phyloP scores from a whole-genome alignment of 2,797 vertebrate species.

The Leptatherina wallacei region DNA sequence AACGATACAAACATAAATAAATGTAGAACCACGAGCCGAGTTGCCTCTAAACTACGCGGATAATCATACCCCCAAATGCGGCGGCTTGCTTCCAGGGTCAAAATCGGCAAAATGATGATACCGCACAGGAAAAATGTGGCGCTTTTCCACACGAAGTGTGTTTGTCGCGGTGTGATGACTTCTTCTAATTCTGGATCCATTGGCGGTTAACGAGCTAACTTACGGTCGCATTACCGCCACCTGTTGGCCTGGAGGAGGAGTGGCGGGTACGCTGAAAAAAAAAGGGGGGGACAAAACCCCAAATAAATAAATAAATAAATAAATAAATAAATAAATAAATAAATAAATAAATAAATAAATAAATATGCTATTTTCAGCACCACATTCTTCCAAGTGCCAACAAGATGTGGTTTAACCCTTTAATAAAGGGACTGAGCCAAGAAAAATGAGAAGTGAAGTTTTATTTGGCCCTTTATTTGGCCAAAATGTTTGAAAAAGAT shows the following conservation, averaged over 20 bases:
- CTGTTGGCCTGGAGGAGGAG: not conserved
- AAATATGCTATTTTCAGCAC: too few species aligned
- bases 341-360: too few species aligned
- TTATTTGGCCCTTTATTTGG: too few species aligned
- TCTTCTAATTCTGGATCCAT: not conserved
- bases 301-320: too few species aligned
- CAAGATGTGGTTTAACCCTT: too few species aligned
- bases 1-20: not conserved
- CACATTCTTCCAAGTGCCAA: too few species aligned
- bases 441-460: too few species aligned
- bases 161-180: slow-evolving; percentile 65
- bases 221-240: not conserved
- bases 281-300: too few species aligned
- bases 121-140: slow-evolving; percentile 63
- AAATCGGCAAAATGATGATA: slow-evolving; percentile 20
- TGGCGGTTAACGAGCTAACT: not conserved
- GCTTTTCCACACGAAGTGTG: slow-evolving; percentile 28
- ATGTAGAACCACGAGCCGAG: accelerated
- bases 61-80: slow-evolving; percentile 40
- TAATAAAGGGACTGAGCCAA: too few species aligned
- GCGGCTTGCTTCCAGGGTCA: not conserved
- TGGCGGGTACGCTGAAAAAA: not conserved
- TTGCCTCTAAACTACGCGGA: accelerated
- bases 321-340: too few species aligned
- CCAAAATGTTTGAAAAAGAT: too few species aligned